Evolutionary conservation across 2,797 vertebrate species (phyloP).

Genomic region (Betta splendens): DNA sequence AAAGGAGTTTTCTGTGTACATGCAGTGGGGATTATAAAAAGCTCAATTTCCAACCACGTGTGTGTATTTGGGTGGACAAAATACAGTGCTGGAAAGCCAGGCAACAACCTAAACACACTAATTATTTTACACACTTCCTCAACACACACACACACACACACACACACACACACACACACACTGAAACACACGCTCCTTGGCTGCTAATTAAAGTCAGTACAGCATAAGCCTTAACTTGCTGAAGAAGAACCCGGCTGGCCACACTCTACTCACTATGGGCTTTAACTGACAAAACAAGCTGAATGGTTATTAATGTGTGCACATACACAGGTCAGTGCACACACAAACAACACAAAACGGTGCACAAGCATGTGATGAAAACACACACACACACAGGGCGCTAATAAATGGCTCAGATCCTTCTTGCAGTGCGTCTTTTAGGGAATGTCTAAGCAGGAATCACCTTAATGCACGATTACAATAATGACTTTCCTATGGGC

Average conservation of each 20-base stretch:
- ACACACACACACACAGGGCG: constrained; percentile 10
- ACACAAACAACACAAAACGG: constrained; percentile 1
- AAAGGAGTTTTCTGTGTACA: too few relatives aligned
- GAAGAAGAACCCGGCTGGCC: constrained; percentile 33
- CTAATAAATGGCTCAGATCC: constrained; percentile 26
- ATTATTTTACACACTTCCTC: neutral
- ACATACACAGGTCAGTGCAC: constrained; percentile 1
- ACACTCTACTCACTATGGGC: constrained; percentile 41
- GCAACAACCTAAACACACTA: neutral
- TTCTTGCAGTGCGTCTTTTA: constrained; percentile 44
- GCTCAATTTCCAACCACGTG: constrained; percentile 29
- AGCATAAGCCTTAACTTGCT: constrained; percentile 40
- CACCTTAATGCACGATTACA: constrained; percentile 62
- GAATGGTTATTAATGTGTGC: constrained; percentile 62
- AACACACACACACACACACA: constrained; percentile 9
- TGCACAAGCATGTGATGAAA: neutral
- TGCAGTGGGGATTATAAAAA: too few relatives aligned
- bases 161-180: constrained; percentile 11
- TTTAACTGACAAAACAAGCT: constrained; percentile 54
- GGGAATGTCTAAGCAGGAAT: constrained; percentile 41
- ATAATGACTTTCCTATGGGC: constrained; percentile 57
- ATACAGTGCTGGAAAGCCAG: neutral
- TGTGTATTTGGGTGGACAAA: constrained; percentile 30
- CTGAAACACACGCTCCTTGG: constrained; percentile 28
- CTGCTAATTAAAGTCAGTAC: constrained; percentile 58